Evolutionary conservation across 2,797 vertebrate genomes (phyloP).

Genomic region (Centroberyx gerrardi): DNA sequence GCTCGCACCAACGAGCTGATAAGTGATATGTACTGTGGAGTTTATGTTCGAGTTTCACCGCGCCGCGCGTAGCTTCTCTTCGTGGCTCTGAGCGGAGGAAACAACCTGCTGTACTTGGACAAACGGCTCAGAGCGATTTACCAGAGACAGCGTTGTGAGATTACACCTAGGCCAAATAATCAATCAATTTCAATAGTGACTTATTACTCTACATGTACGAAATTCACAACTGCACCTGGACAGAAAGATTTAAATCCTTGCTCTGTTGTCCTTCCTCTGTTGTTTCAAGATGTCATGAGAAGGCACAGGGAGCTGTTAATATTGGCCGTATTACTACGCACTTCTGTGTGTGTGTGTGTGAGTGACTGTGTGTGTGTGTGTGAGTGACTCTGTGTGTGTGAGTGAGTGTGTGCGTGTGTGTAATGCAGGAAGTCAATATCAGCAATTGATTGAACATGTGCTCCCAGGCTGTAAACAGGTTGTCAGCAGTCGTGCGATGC

Average conservation of each 20-base stretch:
- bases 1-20: constrained; percentile 72
- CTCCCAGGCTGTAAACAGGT: constrained; percentile 51
- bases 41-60: constrained; percentile 59
- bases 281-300: constrained; percentile 16
- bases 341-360: not conserved
- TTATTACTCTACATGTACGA: not conserved
- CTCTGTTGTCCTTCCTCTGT: not conserved
- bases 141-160: constrained; percentile 29
- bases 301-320: constrained; percentile 14
- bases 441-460: constrained; percentile 38
- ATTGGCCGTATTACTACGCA: not conserved
- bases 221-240: not conserved
- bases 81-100: constrained; percentile 14
- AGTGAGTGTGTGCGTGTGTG: not conserved
- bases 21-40: constrained; percentile 75
- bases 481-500: constrained; percentile 49
- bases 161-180: constrained; percentile 3
- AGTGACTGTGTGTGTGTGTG: not conserved
- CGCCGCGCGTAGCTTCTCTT: constrained; percentile 38
- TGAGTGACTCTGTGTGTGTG: not conserved
- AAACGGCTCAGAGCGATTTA: not conserved
- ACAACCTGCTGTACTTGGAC: not conserved
- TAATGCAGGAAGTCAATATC: not conserved
- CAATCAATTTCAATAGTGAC: not conserved
- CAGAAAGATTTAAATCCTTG: constrained; percentile 6